These are phyloP conservation scores for Aplidium turbinatum DNA, from an alignment of 23 tunicate genomes.

Conservation along the genomic window DNA sequence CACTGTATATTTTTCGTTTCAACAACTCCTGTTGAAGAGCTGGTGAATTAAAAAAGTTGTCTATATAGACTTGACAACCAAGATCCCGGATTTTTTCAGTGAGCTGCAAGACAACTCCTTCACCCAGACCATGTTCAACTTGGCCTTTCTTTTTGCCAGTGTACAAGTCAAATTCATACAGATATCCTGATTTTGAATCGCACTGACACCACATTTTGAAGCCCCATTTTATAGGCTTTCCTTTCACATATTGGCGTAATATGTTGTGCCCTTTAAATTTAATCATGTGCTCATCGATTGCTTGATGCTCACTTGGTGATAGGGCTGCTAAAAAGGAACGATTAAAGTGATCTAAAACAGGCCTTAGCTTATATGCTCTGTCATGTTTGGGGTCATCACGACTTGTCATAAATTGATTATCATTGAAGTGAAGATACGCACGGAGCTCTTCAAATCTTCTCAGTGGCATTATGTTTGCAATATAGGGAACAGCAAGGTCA, in stretches of 20 bases:
- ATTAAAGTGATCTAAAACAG: conserved; percentile 14
- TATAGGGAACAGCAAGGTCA: not conserved
- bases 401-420: not conserved
- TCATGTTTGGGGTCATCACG: conserved; percentile 5
- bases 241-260: conserved; percentile 13
- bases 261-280: conserved; percentile 21
- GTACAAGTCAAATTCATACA: conserved; percentile 12
- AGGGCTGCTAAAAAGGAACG: not conserved
- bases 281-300: conserved; percentile 15
- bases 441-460: conserved; percentile 2
- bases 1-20: not conserved
- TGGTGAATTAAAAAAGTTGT: conserved; percentile 16
- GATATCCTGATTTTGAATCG: conserved; percentile 4
- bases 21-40: not conserved
- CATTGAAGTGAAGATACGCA: not conserved
- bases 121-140: conserved; percentile 6
- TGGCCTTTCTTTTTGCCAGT: conserved; percentile 4
- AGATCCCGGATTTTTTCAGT: not conserved
- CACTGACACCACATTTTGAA: conserved; percentile 20
- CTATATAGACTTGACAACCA: conserved; percentile 6
- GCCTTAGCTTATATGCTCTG: not conserved
- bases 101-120: conserved; percentile 10
- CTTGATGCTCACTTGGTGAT: not conserved
- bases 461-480: conserved; percentile 10
- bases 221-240: conserved; percentile 16